Evolutionary conservation across 2,888 invertebrate genomes (phyloP), one percentile per base, ranked within the genome.

Genomic region (Pammene fasciana): DNA sequence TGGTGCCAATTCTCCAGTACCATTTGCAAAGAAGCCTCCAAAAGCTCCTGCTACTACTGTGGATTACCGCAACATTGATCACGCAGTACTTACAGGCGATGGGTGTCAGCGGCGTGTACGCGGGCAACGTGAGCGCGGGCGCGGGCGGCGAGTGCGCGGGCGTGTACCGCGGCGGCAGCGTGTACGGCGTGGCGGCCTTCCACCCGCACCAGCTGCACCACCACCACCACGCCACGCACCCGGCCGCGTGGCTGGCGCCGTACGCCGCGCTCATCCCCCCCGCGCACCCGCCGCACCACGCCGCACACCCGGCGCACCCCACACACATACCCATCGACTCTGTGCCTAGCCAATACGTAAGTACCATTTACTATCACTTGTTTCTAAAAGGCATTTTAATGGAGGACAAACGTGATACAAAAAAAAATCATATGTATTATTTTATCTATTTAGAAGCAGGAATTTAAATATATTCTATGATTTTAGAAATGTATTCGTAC

Each of bases 271-370:
- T 89, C 72, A 82, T 88, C 75, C 92, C 89, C 76, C 92, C 88
- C 65, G 86, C 86, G 73, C 90, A 75, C 70, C 73, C 76, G 66
- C 77, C 77, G 71, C 76, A 68, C 55, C 90, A 86, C 82, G 90
- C 83, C 54, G 80, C 87, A 50, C 89, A 88, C 74, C 85, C 86
- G 66, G 85, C 88, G 71, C 93, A 89, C 78, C 89, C 86, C 66
- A 81, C 85, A 71, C 93, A 88, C 78, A 85, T 90, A 82, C 92
- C 90, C 76, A 89, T 91, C 79, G 91, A 90, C 78, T 87, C 90
- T 66, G 91, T 90, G 84, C 90, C 90, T 85, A 91, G 86, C 87
- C 92, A 92, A 92, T 92, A 91, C 81, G 92, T 92, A 75, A 90
- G 92, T 88, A 67, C n/a, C 13, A 26, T 5, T 26, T 11, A 13